A percentile compares a stretch with the other conserved stretches of the same genome.
These are phyloP conservation scores for Acridotheres tristis DNA, from an alignment of 2,797 vertebrate genomes.

Conservation along the genomic window DNA sequence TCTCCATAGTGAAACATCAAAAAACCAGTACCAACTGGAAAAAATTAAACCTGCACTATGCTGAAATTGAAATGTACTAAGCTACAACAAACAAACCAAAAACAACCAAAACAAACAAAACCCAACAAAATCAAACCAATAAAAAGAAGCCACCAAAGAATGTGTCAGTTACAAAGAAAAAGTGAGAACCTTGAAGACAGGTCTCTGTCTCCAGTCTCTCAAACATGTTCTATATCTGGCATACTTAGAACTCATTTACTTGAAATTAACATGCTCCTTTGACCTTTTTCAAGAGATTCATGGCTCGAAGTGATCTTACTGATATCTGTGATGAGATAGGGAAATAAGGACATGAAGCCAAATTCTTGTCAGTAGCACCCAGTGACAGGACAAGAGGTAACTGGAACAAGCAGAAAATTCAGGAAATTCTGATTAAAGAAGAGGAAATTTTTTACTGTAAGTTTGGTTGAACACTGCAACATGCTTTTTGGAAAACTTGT, in stretches of 20 bases:
- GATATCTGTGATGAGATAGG: too few species aligned
- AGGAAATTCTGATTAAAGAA: not conserved
- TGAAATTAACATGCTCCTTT: not conserved
- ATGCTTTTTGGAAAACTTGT: not conserved
- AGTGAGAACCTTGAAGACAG: not conserved
- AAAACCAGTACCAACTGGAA: not conserved
- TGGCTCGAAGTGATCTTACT: not conserved
- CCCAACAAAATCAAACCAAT: too few species aligned
- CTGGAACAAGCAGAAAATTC: not conserved
- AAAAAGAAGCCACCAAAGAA: not conserved
- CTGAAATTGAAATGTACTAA: fast-evolving
- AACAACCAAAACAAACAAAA: not conserved
- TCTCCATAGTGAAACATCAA: not conserved
- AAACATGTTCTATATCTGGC: not conserved
- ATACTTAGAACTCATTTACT: not conserved
- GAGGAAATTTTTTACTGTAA: not conserved
- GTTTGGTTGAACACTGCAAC: not conserved
- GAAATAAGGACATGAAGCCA: not conserved
- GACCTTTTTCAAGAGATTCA: not conserved
- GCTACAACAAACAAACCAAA: not conserved
- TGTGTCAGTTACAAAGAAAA: not conserved
- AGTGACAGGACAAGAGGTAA: not conserved
- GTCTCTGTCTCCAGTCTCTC: not conserved
- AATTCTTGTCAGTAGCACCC: not conserved
- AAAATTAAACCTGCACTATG: not conserved